phyloP scores from a whole-genome alignment of 2,888 invertebrate species.

The Tricholauxania praeusta region DNA sequence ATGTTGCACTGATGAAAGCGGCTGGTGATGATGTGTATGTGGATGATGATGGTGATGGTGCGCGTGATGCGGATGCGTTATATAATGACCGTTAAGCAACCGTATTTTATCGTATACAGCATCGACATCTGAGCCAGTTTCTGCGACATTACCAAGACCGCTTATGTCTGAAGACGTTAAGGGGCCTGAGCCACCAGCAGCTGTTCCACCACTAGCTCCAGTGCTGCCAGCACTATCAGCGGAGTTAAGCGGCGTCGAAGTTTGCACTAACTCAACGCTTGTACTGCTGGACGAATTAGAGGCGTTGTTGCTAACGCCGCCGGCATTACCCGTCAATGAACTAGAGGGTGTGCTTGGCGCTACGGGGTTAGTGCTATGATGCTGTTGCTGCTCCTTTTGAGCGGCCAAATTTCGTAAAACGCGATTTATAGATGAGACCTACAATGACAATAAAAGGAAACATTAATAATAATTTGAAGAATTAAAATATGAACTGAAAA shows the following conservation, averaged over 20 bases:
- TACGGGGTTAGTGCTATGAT: slow-evolving; percentile 2
- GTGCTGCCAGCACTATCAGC: slow-evolving; percentile 59
- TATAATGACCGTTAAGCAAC: slow-evolving; percentile 55
- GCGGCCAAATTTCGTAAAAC: slow-evolving; percentile 95
- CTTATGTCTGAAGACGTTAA: slow-evolving; percentile 48
- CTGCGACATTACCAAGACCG: slow-evolving; percentile 24
- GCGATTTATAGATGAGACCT: slow-evolving; percentile 82
- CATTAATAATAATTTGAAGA: background rate
- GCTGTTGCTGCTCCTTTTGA: slow-evolving; percentile 78
- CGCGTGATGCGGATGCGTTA: slow-evolving; percentile 47
- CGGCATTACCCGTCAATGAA: slow-evolving; percentile 8
- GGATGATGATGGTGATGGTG: slow-evolving; percentile 50
- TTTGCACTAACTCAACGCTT: slow-evolving; percentile 51
- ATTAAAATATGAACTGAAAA: no score
- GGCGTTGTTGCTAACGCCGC: slow-evolving; percentile 34
- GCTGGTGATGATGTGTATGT: slow-evolving; percentile 44
- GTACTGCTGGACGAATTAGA: slow-evolving; percentile 25
- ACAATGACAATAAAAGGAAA: slow-evolving; percentile 10
- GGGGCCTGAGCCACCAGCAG: slow-evolving; percentile 46
- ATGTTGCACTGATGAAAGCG: slow-evolving; percentile 34
- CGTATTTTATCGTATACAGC: slow-evolving; percentile 64
- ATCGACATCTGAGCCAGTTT: slow-evolving; percentile 42
- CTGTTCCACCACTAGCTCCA: slow-evolving; percentile 55
- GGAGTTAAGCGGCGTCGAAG: slow-evolving; percentile 61
- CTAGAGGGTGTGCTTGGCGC: slow-evolving; percentile 9